Conservation (phyloP, 2,797 vertebrate species). For the Furcifer pardalis region DNA sequence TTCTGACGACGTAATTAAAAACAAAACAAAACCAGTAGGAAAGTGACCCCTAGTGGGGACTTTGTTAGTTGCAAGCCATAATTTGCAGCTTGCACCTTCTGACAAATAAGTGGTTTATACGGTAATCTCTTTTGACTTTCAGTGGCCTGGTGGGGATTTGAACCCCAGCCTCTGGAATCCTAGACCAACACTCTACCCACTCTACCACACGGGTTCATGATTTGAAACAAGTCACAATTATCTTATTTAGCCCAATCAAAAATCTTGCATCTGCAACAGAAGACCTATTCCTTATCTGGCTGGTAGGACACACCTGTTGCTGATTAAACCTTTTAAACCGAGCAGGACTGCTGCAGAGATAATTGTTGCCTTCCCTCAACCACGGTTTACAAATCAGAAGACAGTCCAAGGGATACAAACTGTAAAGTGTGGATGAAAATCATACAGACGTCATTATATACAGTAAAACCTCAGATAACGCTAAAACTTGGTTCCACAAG, state of each 20-base stretch:
- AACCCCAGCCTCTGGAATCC: too few species aligned
- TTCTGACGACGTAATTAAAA: constrained; percentile 1
- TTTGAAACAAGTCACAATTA: too few species aligned
- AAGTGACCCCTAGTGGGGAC: constrained; percentile 63
- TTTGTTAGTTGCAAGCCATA: constrained; percentile 21
- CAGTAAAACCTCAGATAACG: too few species aligned
- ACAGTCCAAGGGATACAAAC: neutral
- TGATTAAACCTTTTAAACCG: constrained; percentile 6
- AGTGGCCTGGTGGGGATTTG: too few species aligned
- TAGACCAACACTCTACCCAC: too few species aligned
- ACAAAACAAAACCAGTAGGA: constrained; percentile 28
- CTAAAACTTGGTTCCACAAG: too few species aligned
- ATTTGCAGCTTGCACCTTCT: neutral
- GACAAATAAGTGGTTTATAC: too few species aligned
- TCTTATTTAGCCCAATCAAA: neutral
- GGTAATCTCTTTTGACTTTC: too few species aligned
- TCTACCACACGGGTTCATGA: too few species aligned
- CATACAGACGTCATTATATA: too few species aligned
- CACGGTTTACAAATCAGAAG: neutral
- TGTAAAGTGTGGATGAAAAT: too few species aligned
- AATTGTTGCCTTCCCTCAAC: neutral
- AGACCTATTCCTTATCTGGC: neutral
- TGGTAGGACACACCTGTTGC: constrained; percentile 5
- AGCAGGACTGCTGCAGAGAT: neutral
- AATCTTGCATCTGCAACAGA: neutral